Conservation (phyloP, 2,113 vertebrate genomes). For the Perca flavescens region DNA sequence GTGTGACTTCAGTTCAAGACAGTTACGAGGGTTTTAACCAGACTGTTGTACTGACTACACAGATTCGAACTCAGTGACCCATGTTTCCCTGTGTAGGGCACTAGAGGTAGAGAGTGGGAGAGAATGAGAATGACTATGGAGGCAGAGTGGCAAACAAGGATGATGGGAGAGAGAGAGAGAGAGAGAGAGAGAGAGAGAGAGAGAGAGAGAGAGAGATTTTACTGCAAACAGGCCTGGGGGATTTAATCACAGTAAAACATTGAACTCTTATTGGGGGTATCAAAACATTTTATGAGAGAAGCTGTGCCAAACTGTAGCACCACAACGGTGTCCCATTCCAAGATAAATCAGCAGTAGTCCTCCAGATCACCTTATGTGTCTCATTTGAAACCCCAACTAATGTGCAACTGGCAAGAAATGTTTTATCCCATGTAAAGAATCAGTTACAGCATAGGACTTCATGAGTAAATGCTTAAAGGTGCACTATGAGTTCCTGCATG, state of each 20-base stretch:
- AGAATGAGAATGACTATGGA: conserved; percentile 57
- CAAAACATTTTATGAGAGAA: conserved; percentile 79
- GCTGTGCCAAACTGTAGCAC: conserved; percentile 77
- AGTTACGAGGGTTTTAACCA: conserved; percentile 55
- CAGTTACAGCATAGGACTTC: conserved; percentile 3
- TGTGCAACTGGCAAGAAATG: conserved; percentile 39
- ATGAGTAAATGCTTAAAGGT: neutral
- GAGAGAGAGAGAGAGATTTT: conserved; percentile 50
- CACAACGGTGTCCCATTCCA: conserved; percentile 55
- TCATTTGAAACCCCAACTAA: conserved; percentile 48
- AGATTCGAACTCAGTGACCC: conserved; percentile 56
- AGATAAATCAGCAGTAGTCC: conserved; percentile 70
- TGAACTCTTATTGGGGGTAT: conserved; percentile 77
- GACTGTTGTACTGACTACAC: conserved; percentile 39
- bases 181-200: conserved; percentile 23
- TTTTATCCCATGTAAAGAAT: conserved; percentile 29
- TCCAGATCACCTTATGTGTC: conserved; percentile 68
- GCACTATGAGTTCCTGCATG: too few relatives aligned
- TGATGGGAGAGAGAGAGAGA: conserved; percentile 19
- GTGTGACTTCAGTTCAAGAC: conserved; percentile 38
- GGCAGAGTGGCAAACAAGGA: conserved; percentile 43
- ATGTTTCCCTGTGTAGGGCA: conserved; percentile 62
- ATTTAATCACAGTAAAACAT: conserved; percentile 84
- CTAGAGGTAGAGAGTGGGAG: conserved; percentile 56
- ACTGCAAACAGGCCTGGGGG: conserved; percentile 75